phyloP scores from a whole-genome alignment of 2,113 vertebrate genomes.

The Muntiacus reevesi region DNA sequence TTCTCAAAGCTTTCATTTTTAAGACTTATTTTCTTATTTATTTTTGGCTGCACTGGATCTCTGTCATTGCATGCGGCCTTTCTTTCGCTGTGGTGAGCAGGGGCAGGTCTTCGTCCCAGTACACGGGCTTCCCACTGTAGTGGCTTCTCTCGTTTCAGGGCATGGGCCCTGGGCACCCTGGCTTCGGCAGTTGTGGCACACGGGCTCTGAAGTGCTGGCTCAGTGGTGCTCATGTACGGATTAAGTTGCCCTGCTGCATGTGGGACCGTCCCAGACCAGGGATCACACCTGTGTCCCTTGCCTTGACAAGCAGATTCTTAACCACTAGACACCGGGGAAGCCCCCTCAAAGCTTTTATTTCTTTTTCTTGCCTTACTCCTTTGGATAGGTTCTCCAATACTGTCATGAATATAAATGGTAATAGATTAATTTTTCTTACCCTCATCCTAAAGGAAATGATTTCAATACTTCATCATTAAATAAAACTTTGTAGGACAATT shows the following conservation, averaged over 20 bases:
- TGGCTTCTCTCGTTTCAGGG: not conserved
- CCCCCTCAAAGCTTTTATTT: not conserved
- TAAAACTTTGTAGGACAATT: not conserved
- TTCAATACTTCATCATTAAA: not conserved
- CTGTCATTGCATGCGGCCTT: accelerated
- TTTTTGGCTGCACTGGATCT: not conserved
- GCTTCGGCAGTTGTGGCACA: accelerated
- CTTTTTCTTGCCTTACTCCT: not conserved
- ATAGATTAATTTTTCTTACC: not conserved
- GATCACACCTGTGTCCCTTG: not conserved
- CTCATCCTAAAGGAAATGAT: not conserved
- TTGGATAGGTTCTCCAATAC: not conserved
- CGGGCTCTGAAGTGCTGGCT: not conserved
- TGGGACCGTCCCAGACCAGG: not conserved
- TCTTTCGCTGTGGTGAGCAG: not conserved
- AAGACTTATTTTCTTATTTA: not conserved
- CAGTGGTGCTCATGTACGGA: not conserved
- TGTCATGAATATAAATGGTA: not conserved
- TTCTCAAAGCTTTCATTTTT: not conserved
- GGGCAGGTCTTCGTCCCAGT: accelerated
- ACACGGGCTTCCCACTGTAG: accelerated
- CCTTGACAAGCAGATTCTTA: not conserved
- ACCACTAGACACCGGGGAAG: not conserved
- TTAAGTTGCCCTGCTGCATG: not conserved
- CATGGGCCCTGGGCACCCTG: not conserved